Evolutionary conservation across 1,140 invertebrate species (phyloP), one percentile per base, ranked within the genome.

Genomic region (Lucilia cuprina): DNA sequence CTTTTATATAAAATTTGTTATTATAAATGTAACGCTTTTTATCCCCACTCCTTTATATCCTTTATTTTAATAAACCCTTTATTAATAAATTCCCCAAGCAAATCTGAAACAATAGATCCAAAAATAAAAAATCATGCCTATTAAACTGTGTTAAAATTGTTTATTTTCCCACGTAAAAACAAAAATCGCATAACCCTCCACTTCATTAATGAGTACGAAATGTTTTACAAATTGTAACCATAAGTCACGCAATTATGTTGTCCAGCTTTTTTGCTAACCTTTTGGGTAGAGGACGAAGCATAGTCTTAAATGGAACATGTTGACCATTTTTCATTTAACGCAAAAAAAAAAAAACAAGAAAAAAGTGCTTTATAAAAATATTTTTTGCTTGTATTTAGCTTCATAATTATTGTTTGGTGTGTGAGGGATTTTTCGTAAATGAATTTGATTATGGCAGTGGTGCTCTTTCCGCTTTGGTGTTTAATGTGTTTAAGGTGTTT

Each of bases 201-300:
- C 50, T 55, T 55, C 74, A 77, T 77, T 77, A 77, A 77, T 77
- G 74, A 77, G 74, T 21, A 17, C 12, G 9, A 77, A 77, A 77
- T 77, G 74, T 77, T 77, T 35, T 77, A 77, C 74, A 77, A 77
- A 77, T 77, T 77, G 30, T 77, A 13, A 41, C 74, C 74, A 77
- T 77, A 77, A 77, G 74, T 77, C 74, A 77, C 74, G 74, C 74
- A 77, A 77, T 19, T 17, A 17, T 41, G 10, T 47, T 77, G 50
- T 55, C 50, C 50, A 55, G 12, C 50, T 8, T 14, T 55, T 30
- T 30, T 55, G 1, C 12, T 55, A 13, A 3, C 5, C 7, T 41
- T 41, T 41, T 41, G 10, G 41, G 41, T 8, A 10, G 41, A 41
- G 41, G 5, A 41, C 9, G 74, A 34, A 34, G 30, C 34, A 77